phyloP scores from a whole-genome alignment of 2,888 invertebrate genomes.

The Synanthedon myopaeformis region DNA sequence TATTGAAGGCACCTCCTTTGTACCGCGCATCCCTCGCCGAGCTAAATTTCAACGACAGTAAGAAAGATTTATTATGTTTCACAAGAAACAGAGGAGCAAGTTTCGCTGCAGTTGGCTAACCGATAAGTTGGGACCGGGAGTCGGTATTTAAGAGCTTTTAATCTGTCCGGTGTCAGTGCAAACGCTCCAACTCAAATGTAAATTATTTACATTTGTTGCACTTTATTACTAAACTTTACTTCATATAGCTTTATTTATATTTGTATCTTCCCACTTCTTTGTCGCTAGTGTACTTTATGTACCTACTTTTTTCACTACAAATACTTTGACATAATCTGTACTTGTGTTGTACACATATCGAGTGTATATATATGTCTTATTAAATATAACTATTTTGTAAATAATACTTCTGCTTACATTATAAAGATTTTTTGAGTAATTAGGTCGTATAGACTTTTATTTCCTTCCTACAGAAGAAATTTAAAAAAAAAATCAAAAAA shows the following conservation, averaged over 20 bases:
- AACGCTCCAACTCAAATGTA: constrained; percentile 5
- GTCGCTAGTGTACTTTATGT: too few relatives aligned
- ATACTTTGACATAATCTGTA: too few relatives aligned
- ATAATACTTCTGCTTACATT: too few relatives aligned
- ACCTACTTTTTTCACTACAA: too few relatives aligned
- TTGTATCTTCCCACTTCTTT: too few relatives aligned
- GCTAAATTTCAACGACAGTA: constrained; percentile 64
- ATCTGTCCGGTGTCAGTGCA: constrained; percentile 31
- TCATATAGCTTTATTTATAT: neutral
- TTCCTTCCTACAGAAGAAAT: too few relatives aligned
- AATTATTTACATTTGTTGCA: constrained; percentile 1
- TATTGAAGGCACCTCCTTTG: constrained; percentile 38
- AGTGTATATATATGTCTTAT: too few relatives aligned
- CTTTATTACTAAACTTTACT: constrained; percentile 2
- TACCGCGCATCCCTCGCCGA: constrained; percentile 40
- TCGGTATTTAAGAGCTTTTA: constrained; percentile 45
- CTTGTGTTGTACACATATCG: too few relatives aligned
- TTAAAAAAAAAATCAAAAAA: too few relatives aligned
- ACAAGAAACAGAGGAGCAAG: constrained; percentile 40
- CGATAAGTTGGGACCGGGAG: constrained; percentile 35
- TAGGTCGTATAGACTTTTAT: too few relatives aligned
- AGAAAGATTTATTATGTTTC: constrained; percentile 57
- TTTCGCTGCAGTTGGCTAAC: constrained; percentile 52
- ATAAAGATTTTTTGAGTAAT: too few relatives aligned
- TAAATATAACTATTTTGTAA: too few relatives aligned